Evolutionary conservation across 2,888 invertebrate genomes (phyloP).

Genomic region (Hyles lineata): DNA sequence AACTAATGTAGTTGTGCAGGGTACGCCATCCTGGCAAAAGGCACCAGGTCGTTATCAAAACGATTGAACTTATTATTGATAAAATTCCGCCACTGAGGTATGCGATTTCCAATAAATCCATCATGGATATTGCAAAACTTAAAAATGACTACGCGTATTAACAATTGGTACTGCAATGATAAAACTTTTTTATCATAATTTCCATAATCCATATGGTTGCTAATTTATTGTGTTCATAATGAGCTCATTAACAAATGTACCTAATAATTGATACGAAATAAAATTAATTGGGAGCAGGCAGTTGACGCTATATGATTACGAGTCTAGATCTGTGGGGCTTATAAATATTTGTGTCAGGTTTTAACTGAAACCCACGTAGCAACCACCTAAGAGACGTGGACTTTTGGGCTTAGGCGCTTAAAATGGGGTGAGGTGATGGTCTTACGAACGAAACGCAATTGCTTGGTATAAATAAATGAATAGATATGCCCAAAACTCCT

Average conservation of each 20-base stretch:
- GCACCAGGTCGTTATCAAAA: slow-evolving; percentile 40
- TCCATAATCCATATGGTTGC: background rate
- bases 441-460: no score
- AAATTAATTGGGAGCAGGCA: background rate
- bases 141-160: no score
- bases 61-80: slow-evolving; percentile 7
- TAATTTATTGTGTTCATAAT: background rate
- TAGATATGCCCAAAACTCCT: no score
- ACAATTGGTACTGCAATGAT: background rate
- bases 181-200: no score
- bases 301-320: background rate
- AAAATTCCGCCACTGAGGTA: slow-evolving; percentile 16
- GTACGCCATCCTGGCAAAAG: slow-evolving; percentile 47
- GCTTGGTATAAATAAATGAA: no score
- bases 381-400: no score
- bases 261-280: background rate
- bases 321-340: background rate
- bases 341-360: background rate
- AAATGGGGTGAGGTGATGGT: no score
- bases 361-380: background rate
- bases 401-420: no score
- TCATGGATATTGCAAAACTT: background rate
- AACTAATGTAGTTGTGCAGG: slow-evolving; percentile 44
- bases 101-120: background rate
- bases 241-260: background rate